These are phyloP conservation scores for Mungos mungo DNA, from an alignment of 2,113 vertebrate genomes.

Conservation along the genomic window DNA sequence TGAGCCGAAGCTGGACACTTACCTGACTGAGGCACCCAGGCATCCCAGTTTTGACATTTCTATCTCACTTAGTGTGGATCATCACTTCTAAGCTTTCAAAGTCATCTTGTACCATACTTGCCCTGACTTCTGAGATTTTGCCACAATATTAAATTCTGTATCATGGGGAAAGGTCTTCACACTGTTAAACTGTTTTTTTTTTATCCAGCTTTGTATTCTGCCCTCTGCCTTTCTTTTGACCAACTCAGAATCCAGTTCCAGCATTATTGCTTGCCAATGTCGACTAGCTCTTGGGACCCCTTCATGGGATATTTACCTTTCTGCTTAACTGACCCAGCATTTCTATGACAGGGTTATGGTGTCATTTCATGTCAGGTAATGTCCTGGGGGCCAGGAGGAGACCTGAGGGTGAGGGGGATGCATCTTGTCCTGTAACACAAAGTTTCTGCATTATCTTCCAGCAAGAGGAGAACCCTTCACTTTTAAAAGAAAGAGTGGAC, in stretches of 20 bases:
- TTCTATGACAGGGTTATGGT: neutral
- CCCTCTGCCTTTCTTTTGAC: neutral
- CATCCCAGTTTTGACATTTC: neutral
- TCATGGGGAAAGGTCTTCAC: neutral
- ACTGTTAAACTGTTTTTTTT: neutral
- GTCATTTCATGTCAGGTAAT: neutral
- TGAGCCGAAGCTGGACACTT: too few species aligned
- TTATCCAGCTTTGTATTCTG: neutral
- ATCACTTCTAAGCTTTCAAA: neutral
- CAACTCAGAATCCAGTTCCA: neutral
- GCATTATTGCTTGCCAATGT: accelerated
- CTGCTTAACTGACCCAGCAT: neutral
- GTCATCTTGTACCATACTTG: neutral
- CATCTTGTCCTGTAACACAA: accelerated
- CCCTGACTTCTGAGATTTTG: neutral
- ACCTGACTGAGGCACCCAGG: too few species aligned
- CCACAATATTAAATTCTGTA: neutral
- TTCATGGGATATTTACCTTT: neutral
- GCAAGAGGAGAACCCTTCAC: accelerated
- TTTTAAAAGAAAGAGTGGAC: neutral
- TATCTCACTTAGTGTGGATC: neutral
- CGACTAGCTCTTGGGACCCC: neutral
- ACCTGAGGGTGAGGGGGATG: neutral
- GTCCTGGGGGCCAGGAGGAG: accelerated
- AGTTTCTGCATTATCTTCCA: neutral